Evolutionary conservation across 2,888 invertebrate species (phyloP).

Genomic region (Epistrophe grossulariae): DNA sequence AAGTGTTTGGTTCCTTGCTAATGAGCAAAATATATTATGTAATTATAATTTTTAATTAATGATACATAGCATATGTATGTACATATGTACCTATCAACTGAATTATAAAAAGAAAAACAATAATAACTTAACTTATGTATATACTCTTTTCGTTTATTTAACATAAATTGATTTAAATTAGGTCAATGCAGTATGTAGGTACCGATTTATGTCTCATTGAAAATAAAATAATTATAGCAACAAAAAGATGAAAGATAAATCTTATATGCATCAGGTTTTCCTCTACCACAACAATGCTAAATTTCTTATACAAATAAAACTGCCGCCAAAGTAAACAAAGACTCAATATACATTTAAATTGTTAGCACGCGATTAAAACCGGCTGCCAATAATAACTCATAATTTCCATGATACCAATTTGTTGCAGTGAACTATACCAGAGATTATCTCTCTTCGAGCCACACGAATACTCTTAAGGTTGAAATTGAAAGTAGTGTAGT

Average conservation of each 20-base stretch:
- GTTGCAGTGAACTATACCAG: conserved; percentile 41
- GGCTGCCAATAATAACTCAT: conserved; percentile 63
- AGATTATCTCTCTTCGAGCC: conserved; percentile 52
- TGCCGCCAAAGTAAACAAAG: conserved; percentile 47
- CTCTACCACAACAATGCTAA: neutral
- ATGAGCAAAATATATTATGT: too few relatives aligned
- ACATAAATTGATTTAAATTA: conserved; percentile 54
- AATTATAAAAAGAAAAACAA: neutral
- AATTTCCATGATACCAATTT: conserved; percentile 53
- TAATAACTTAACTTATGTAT: neutral
- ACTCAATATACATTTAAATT: conserved; percentile 33
- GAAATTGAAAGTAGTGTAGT: conserved; percentile 17
- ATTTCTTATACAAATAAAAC: neutral
- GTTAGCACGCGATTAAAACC: conserved; percentile 64
- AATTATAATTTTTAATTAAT: too few relatives aligned
- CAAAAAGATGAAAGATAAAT: conserved; percentile 43
- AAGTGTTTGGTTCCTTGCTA: too few relatives aligned
- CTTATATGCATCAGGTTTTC: neutral
- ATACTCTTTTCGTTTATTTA: neutral
- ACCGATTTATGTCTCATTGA: conserved; percentile 6
- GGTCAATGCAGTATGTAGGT: conserved; percentile 68
- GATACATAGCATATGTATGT: too few relatives aligned
- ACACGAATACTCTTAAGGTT: conserved; percentile 46
- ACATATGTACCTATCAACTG: too few relatives aligned
- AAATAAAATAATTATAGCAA: conserved; percentile 63